Percentiles rank a stretch among this genome's conserved stretches.
phyloP scores from a whole-genome alignment of 2,113 vertebrate species.

The Hippocampus barbouri region DNA sequence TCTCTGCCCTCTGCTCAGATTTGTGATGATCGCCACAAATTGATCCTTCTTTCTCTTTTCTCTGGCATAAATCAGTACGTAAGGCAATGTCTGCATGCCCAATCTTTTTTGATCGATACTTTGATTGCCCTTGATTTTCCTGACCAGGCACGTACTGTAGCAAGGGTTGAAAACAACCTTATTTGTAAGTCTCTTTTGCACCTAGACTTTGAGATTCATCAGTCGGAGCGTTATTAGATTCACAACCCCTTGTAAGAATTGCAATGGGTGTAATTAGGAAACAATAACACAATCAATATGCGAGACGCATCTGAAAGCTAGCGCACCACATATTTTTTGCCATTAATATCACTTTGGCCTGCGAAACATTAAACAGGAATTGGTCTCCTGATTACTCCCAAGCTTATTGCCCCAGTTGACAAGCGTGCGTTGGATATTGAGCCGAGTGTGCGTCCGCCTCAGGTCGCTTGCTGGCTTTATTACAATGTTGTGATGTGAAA shows the following conservation, averaged over 20 bases:
- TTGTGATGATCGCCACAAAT: constrained; percentile 11
- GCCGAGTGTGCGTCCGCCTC: constrained; percentile 14
- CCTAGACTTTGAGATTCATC: constrained; percentile 16
- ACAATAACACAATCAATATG: constrained; percentile 51
- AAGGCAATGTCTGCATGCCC: constrained; percentile 21
- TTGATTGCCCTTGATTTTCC: neutral
- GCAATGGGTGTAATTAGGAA: constrained; percentile 38
- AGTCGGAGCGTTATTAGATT: constrained; percentile 33
- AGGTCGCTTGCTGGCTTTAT: constrained; percentile 38
- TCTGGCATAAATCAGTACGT: constrained; percentile 3
- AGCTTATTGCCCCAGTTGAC: constrained; percentile 23
- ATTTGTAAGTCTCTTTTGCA: neutral
- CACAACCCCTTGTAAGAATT: constrained; percentile 25
- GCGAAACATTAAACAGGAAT: constrained; percentile 40
- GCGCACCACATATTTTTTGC: constrained; percentile 15
- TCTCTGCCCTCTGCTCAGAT: neutral
- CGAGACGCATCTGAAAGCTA: constrained; percentile 30
- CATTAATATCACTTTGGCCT: constrained; percentile 33
- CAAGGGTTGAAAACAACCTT: constrained; percentile 15
- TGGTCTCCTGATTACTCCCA: constrained; percentile 12
- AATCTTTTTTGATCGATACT: constrained; percentile 32
- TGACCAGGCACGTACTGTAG: neutral
- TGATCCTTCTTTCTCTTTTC: neutral
- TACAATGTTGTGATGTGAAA: constrained; percentile 40
- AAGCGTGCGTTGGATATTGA: constrained; percentile 29